Percentiles rank a stretch among this genome's conserved stretches.
phyloP scores from a whole-genome alignment of 2,888 invertebrate genomes.

The Nudaria mundana region DNA sequence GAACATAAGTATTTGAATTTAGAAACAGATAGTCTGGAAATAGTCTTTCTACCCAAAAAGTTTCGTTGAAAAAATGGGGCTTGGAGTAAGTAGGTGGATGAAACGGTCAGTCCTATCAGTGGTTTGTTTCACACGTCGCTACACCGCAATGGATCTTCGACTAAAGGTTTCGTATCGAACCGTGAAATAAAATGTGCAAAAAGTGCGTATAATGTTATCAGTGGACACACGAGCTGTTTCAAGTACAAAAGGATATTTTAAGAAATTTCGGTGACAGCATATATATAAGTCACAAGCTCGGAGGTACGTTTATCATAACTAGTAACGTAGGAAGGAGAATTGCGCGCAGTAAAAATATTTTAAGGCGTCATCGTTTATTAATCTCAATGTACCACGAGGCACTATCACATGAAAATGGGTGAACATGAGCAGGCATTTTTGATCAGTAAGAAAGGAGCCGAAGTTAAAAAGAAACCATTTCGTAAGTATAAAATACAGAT shows the following conservation, averaged over 20 bases:
- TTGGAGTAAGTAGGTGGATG: constrained; percentile 4
- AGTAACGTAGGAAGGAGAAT: too few species aligned
- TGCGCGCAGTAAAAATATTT: too few species aligned
- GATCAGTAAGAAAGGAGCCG: too few species aligned
- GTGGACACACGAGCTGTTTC: constrained; percentile 17
- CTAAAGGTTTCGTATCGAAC: constrained; percentile 19
- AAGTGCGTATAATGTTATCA: constrained; percentile 33
- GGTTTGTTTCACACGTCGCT: constrained; percentile 27
- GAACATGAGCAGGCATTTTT: too few species aligned
- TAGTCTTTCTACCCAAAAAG: background rate
- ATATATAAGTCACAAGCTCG: too few species aligned
- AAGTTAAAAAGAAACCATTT: too few species aligned
- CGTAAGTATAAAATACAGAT: too few species aligned
- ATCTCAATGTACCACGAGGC: too few species aligned
- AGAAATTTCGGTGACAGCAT: constrained; percentile 15
- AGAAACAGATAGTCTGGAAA: background rate
- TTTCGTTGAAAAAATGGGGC: constrained; percentile 5
- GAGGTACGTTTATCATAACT: too few species aligned
- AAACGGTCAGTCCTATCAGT: constrained; percentile 25
- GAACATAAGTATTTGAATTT: background rate
- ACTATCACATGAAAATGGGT: too few species aligned
- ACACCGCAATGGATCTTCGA: constrained; percentile 25
- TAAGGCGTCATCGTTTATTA: too few species aligned
- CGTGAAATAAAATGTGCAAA: constrained; percentile 35
- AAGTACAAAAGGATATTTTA: constrained; percentile 15